Evolutionary conservation across 2,888 invertebrate genomes (phyloP).

Genomic region (Drosophila neotestacea): DNA sequence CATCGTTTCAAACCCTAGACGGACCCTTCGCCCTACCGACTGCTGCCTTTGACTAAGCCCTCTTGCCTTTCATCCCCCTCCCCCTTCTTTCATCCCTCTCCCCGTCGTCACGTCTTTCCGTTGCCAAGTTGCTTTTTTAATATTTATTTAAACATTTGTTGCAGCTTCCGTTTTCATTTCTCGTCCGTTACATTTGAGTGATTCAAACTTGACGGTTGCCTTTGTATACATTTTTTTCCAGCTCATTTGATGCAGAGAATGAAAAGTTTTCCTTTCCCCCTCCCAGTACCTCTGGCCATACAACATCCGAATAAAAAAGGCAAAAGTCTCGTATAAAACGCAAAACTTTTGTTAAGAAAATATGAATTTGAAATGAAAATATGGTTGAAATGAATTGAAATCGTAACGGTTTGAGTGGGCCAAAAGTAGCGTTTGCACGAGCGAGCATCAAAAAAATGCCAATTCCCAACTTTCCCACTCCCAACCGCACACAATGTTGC

Average conservation of each 20-base stretch:
- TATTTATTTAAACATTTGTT: constrained; percentile 81
- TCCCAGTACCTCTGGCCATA: constrained; percentile 8
- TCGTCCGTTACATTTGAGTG: constrained; percentile 79
- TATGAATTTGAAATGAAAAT: constrained; percentile 81
- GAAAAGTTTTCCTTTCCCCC: constrained; percentile 67
- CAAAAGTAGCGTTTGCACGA: constrained; percentile 72
- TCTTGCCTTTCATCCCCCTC: not conserved
- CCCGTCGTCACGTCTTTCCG: not conserved
- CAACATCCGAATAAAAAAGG: constrained; percentile 28
- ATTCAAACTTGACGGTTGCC: constrained; percentile 81
- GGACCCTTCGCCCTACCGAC: not conserved
- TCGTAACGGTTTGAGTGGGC: constrained; percentile 72
- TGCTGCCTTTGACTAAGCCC: constrained; percentile 21
- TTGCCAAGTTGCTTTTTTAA: constrained; percentile 66
- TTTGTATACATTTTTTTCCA: constrained; percentile 80
- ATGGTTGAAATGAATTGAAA: constrained; percentile 80
- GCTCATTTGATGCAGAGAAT: constrained; percentile 78
- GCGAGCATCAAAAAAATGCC: constrained; percentile 67
- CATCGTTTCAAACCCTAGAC: constrained; percentile 57
- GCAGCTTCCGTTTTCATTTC: constrained; percentile 79
- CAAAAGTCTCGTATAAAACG: constrained; percentile 66
- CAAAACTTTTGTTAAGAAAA: constrained; percentile 80
- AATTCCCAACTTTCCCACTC: constrained; percentile 34
- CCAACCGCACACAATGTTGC: constrained; percentile 66
- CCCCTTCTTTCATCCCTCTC: constrained; percentile 15